A percentile compares a stretch with the other conserved stretches of the same genome.
phyloP scores from a whole-genome alignment of 2,113 vertebrate genomes.

The Alouatta palliata region DNA sequence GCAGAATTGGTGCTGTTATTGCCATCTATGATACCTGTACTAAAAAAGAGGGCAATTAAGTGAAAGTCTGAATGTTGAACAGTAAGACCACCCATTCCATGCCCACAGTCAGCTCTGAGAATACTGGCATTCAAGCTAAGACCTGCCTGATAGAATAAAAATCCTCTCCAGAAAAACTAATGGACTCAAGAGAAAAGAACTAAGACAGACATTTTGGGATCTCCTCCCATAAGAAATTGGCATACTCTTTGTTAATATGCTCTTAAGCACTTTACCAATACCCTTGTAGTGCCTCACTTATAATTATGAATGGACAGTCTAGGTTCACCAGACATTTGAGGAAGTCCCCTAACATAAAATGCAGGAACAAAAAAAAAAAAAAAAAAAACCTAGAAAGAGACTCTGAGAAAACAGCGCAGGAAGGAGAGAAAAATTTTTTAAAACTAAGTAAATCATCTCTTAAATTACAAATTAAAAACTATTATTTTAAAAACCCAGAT shows the following conservation, averaged over 20 bases:
- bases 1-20: background rate
- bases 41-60: background rate
- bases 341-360: constrained; percentile 13
- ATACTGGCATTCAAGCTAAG: background rate
- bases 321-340: background rate
- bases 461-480: background rate
- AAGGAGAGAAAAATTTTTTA: background rate
- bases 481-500: background rate
- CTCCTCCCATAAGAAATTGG: background rate
- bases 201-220: background rate
- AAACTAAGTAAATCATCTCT: background rate
- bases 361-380: background rate
- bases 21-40: background rate
- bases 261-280: background rate
- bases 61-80: background rate
- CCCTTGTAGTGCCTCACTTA: background rate
- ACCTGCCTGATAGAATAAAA: background rate
- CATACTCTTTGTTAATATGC: background rate
- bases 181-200: background rate
- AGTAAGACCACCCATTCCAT: background rate
- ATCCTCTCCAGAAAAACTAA: background rate
- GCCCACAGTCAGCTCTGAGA: background rate
- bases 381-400: background rate
- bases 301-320: background rate
- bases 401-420: background rate